A percentile compares a stretch with the other conserved stretches of the same genome.
These are phyloP conservation scores for Genyomyrus donnyi DNA, from an alignment of 2,113 vertebrate genomes.

Conservation along the genomic window DNA sequence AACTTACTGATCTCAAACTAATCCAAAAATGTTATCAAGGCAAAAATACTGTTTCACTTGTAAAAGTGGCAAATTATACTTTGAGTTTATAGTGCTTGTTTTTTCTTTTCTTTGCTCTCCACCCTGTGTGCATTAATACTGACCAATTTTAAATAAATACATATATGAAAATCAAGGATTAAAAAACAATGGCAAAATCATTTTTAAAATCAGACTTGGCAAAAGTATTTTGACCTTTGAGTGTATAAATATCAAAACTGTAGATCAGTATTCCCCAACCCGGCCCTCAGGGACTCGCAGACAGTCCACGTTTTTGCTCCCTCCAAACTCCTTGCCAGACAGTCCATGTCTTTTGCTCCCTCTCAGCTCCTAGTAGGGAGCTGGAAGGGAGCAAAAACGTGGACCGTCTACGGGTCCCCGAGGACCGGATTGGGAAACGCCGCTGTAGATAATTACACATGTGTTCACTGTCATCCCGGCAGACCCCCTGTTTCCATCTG, in stretches of 20 bases:
- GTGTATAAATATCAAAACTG: slow-evolving; percentile 15
- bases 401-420: background rate
- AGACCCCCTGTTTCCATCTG: slow-evolving; percentile 30
- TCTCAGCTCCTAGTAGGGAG: background rate
- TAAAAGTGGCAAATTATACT: slow-evolving; percentile 4
- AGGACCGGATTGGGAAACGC: background rate
- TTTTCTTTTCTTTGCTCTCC: background rate
- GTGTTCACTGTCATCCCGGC: background rate
- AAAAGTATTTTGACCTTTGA: slow-evolving; percentile 11
- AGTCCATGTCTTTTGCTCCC: background rate
- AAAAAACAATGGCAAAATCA: slow-evolving; percentile 8
- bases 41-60: background rate
- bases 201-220: slow-evolving; percentile 1
- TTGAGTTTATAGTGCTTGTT: background rate
- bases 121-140: background rate
- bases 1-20: background rate
- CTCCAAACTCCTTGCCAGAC: background rate
- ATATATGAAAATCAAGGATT: background rate
- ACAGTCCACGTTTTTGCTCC: background rate
- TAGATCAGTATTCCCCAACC: background rate
- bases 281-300: background rate
- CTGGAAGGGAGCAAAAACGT: background rate
- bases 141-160: background rate
- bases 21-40: background rate
- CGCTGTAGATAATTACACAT: background rate